Percentiles rank a stretch among this genome's conserved stretches.
phyloP scores from a whole-genome alignment of 1,140 invertebrate genomes.

The Ephestia elutella region DNA sequence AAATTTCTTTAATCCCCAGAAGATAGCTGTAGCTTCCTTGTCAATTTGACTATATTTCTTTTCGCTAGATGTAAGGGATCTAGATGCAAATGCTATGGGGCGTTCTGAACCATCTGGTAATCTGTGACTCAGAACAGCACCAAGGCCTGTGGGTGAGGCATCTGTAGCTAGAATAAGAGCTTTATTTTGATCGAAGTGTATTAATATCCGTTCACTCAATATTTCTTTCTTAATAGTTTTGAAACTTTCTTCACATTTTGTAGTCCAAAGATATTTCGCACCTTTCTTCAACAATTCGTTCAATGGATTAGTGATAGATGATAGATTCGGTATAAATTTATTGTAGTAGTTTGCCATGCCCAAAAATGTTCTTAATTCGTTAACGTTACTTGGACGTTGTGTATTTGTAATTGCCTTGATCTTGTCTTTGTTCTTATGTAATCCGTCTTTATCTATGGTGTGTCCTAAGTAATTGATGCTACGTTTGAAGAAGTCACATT shows the following conservation, averaged over 20 bases:
- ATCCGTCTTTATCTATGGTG: constrained; percentile 17
- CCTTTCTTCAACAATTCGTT: too few relatives aligned
- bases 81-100: constrained; percentile 69
- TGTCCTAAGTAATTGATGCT: constrained; percentile 19
- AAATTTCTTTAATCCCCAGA: constrained; percentile 18
- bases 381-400: too few relatives aligned
- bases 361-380: too few relatives aligned
- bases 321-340: too few relatives aligned
- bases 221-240: neutral
- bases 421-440: too few relatives aligned
- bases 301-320: too few relatives aligned
- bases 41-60: constrained; percentile 73
- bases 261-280: too few relatives aligned
- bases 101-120: constrained; percentile 44
- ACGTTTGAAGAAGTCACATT: constrained; percentile 14
- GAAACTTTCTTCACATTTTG: constrained; percentile 12
- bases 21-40: constrained; percentile 50
- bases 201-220: too few relatives aligned
- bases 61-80: constrained; percentile 63
- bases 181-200: constrained; percentile 42
- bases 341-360: too few relatives aligned
- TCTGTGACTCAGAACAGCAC: constrained; percentile 61
- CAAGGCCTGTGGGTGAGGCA: constrained; percentile 11
- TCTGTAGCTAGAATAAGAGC: constrained; percentile 12
- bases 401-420: too few relatives aligned